Evolutionary conservation across 2,797 vertebrate species (phyloP), one percentile per base, ranked within the genome.

Genomic region (Ataeniobius toweri): DNA sequence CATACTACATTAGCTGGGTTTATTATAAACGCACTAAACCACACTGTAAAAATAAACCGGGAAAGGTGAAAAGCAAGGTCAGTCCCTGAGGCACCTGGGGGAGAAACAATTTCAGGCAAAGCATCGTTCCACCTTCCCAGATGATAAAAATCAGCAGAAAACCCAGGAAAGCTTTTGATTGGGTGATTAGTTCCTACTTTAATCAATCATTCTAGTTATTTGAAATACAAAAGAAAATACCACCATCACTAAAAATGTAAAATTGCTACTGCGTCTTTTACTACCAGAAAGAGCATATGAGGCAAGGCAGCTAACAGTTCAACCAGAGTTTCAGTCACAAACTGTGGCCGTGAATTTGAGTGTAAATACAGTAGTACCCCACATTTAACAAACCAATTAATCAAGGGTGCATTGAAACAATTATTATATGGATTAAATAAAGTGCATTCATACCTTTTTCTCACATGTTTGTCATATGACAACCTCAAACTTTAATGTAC

Each of bases 71-170:
- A 46, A 73, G 78, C 56, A 85, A 68, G 78, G 80, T 41, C 58
- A 8, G 5, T 26, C 85, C 89, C 86, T 76, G 82, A 91, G 77
- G 81, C 79, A 68, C 71, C 68, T 22, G 63, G 74, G 69, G 83
- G 84, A 72, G 87, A 86, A 83, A 55, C 79, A 84, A 82, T 76
- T 85, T 83, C 75, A 71, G 71, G 76, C 84, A 74, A 83, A 81
- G 80, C 81, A 72, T 84, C 77, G 81, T 82, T 76, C 61, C 78
- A 70, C 63, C 50, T 53, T 84, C 61, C 56, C 77, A 83, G 82
- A 86, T 79, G 44, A 73, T 1, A 6, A 18, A 28, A 46, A 65
- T 46, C 67, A 46, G 14, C 67, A n/a, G 63, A 41, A 41, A 67
- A 39, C 18, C 61, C 3, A 20, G 31, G 18, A 65, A 10, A 36